Base-by-base conservation (phyloP, 2,113 vertebrate genomes). In the Acanthochromis polyacanthus region DNA sequence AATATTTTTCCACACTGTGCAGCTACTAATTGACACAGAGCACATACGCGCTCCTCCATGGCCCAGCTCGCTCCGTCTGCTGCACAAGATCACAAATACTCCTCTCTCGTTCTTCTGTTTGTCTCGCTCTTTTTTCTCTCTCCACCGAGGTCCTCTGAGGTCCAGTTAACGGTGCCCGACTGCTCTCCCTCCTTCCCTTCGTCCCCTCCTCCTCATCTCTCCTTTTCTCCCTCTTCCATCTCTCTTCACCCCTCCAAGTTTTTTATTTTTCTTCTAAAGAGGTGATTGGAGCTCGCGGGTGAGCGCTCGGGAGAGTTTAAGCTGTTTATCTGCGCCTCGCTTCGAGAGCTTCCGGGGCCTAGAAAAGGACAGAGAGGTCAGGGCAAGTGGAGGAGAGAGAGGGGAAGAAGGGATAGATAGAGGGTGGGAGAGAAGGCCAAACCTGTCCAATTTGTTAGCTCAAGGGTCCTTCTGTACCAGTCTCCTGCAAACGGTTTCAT, bases 281-380 rank as follows among this genome's bases (percentile, higher is more conserved):
- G 68, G 85, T 88, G 88, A 90, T 91, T 91, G 88, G 79, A 91
- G 88, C 91, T 91, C 0, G 82, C 78, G 23, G 89, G 79, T 61
- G 62, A 88, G 84, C 53, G 82, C 89, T 89, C 86, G 30, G 78
- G 87, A 92, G 87, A 89, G 87, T 93, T 90, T 91, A 91, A 93
- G 89, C 90, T 86, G 92, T 92, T 90, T 92, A 90, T 93, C 91
- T 90, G 84, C 30, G 81, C 83, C 85, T 73, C 87, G 83, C 91
- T 91, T 92, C 83, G 74, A 93, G 69, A 90, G 91, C 90, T 93
- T 91, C 86, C 91, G 88, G 93, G 89, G 91, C 80, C 82, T 48
- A 66, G 71, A 80, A 83, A 81, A 85, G 80, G 87, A 83, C 89
- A 77, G 68, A 89, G 89, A 92, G 91, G 91, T 93, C 91, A 92